Evolutionary conservation across 1,140 invertebrate genomes (phyloP).

Genomic region (Drosophila pectinifera): DNA sequence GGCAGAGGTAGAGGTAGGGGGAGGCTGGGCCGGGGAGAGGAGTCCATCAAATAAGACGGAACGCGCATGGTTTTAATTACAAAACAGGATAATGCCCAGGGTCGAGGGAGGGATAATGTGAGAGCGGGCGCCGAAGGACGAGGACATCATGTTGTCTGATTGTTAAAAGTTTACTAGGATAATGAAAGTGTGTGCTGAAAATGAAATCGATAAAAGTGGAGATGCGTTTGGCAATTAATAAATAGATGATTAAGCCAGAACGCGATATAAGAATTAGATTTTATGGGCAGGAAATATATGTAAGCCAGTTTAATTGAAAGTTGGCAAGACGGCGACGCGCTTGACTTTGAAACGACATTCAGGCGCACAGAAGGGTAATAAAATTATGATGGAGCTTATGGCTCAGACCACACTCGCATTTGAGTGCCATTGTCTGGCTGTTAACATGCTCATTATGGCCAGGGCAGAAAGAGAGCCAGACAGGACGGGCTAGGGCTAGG

Average conservation of each 20-base stretch:
- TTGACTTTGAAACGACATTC: conserved; percentile 80
- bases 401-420: conserved; percentile 49
- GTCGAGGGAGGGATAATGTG: conserved; percentile 15
- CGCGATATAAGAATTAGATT: conserved; percentile 65
- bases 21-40: conserved; percentile 7
- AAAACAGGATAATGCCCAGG: conserved; percentile 28
- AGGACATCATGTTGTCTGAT: conserved; percentile 64
- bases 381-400: conserved; percentile 76
- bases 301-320: conserved; percentile 72
- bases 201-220: conserved; percentile 51
- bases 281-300: conserved; percentile 50
- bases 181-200: conserved; percentile 49
- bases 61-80: conserved; percentile 74
- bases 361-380: conserved; percentile 74
- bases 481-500: conserved; percentile 2
- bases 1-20: background rate
- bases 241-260: conserved; percentile 38
- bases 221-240: conserved; percentile 44
- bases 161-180: conserved; percentile 55
- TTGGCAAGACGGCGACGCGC: conserved; percentile 35
- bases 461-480: conserved; percentile 54
- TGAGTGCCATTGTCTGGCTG: conserved; percentile 81
- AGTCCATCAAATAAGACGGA: conserved; percentile 62
- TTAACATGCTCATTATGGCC: conserved; percentile 82
- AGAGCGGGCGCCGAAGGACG: conserved; percentile 20